Evolutionary conservation across 2,888 invertebrate species (phyloP), one percentile per base, ranked within the genome.

Genomic region (Arenicola marina): DNA sequence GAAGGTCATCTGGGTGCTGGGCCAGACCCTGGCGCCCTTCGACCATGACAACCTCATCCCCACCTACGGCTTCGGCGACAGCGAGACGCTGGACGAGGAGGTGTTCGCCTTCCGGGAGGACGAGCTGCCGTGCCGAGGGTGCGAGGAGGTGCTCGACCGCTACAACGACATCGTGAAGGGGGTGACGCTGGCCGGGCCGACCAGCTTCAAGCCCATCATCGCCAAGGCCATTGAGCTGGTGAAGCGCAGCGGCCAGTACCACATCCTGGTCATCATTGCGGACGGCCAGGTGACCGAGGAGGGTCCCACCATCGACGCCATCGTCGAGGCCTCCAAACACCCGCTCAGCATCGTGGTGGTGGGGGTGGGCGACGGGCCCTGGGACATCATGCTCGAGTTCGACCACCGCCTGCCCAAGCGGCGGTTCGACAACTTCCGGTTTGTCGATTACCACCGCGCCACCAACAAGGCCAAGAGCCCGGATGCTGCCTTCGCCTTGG

Each of bases 301-400:
- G 63, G 74, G 78, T 28, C 77, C 79, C 15, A 85, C 85, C 0
- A 75, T 84, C 1, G 76, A 84, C 26, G 85, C 86, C 3, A 85
- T 86, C 4, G 83, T 85, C 0, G 78, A 80, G 34, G 86, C 86
- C 1, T 86, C 86, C n/a, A 74, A 80, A 54, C 79, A 81, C 61
- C 85, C 86, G 4, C 76, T 86, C 46, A 85, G 85, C 51, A 85
- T 86, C 63, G 83, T 86, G 54, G 83, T 86, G 18, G 84, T 86
- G 1, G 86, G 86, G 0, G 86, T 86, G n/a, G 86, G 86, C 2
- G 86, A 86, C 67, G 86, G 86, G 4, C 86, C 86, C 0, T 86
- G 86, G 86, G 83, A 84, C 43, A 80, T 82, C 64, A 85, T 86
- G 84, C 81, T 78, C 32, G 76, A 78, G 29, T 86, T 86, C 67